These are phyloP conservation scores for Ferrisia virgata DNA, from an alignment of 2,888 invertebrate species.

Conservation along the genomic window DNA sequence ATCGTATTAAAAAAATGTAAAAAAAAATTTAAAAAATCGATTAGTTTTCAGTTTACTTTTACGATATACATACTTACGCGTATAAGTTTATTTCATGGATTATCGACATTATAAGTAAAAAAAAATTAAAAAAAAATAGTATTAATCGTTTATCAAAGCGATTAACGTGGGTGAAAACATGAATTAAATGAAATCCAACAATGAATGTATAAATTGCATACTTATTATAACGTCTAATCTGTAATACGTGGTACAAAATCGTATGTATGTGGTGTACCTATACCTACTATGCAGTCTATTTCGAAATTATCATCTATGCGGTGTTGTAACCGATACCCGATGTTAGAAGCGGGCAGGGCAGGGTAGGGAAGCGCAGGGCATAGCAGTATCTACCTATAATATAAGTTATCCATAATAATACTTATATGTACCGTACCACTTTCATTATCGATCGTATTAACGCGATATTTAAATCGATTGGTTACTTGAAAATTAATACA, in stretches of 20 bases:
- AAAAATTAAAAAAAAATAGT: not conserved
- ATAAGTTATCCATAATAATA: not conserved
- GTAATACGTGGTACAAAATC: not conserved
- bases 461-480: not conserved
- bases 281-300: not conserved
- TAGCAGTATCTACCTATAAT: no score
- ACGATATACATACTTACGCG: not conserved
- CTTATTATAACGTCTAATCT: not conserved
- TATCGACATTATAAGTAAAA: not conserved
- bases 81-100: not conserved
- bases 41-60: not conserved
- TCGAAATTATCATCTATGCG: not conserved
- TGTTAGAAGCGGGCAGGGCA: not conserved
- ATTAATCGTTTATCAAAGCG: not conserved
- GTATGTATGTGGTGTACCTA: no score
- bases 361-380: no score
- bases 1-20: not conserved
- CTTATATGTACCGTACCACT: not conserved
- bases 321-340: not conserved
- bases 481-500: not conserved
- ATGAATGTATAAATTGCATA: not conserved
- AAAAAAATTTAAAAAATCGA: not conserved
- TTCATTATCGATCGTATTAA: not conserved
- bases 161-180: not conserved
- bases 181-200: constrained; percentile 11